These are phyloP conservation scores for Periophthalmus modestus DNA, from an alignment of 2,113 vertebrate species.

Conservation along the genomic window DNA sequence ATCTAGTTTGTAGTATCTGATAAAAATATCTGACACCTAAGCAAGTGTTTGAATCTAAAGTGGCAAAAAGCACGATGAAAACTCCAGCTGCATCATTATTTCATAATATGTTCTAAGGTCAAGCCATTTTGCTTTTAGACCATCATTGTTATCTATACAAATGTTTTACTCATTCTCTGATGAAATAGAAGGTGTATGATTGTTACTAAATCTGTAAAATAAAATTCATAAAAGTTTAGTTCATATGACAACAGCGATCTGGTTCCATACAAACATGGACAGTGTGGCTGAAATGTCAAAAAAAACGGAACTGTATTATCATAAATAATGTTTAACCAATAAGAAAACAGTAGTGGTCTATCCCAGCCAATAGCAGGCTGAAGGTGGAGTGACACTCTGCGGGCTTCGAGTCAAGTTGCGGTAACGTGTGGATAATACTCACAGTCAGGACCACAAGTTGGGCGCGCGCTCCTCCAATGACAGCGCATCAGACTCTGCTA, in stretches of 20 bases:
- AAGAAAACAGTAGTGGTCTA: conserved; percentile 38
- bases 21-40: no score
- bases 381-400: conserved; percentile 68
- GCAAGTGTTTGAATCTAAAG: no score
- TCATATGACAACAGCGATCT: not conserved
- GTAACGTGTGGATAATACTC: conserved; percentile 52
- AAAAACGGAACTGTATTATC: conserved; percentile 40
- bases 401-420: conserved; percentile 72
- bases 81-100: no score
- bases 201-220: no score
- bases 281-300: conserved; percentile 8
- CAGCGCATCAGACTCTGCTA: conserved; percentile 36
- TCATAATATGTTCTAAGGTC: no score
- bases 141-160: no score
- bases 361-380: conserved; percentile 63
- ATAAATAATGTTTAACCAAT: conserved; percentile 61
- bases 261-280: not conserved
- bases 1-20: no score
- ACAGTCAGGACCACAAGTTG: conserved; percentile 52
- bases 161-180: no score
- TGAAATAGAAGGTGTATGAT: no score
- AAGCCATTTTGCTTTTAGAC: no score
- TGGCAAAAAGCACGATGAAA: no score
- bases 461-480: conserved; percentile 34
- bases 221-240: not conserved